Evolutionary conservation across 2,113 vertebrate genomes (phyloP).

Genomic region (Halichoerus grypus): DNA sequence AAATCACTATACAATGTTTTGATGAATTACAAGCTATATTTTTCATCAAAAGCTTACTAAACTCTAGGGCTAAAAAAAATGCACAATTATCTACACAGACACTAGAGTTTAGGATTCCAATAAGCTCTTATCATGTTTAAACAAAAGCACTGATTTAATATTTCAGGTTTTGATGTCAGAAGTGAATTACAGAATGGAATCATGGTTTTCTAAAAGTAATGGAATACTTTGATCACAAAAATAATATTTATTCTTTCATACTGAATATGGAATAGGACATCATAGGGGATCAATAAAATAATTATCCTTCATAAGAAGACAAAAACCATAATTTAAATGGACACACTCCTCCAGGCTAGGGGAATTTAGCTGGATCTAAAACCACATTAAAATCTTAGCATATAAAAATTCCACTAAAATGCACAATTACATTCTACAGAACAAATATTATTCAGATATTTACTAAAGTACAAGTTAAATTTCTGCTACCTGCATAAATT

Average conservation of each 20-base stretch:
- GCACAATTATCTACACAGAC: background rate
- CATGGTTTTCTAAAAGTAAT: background rate
- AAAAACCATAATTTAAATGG: background rate
- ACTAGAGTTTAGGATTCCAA: slow-evolving; percentile 25
- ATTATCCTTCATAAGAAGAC: background rate
- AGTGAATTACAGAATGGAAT: slow-evolving; percentile 15
- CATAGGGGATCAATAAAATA: slow-evolving; percentile 31
- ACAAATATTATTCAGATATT: background rate
- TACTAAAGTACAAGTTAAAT: background rate
- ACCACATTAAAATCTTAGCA: background rate
- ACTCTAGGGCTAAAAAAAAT: slow-evolving; percentile 3
- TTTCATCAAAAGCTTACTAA: slow-evolving; percentile 4
- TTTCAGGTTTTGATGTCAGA: slow-evolving; percentile 43
- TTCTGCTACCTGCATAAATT: background rate
- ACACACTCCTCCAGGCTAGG: background rate
- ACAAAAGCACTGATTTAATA: slow-evolving; percentile 38
- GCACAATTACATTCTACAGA: slow-evolving; percentile 3
- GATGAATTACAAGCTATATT: background rate
- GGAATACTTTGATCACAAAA: slow-evolving; percentile 37
- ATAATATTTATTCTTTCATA: slow-evolving; percentile 45
- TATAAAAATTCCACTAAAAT: slow-evolving; percentile 22
- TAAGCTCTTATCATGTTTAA: slow-evolving; percentile 5
- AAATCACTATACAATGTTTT: background rate
- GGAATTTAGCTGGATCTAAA: slow-evolving; percentile 30
- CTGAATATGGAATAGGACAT: slow-evolving; percentile 24